Evolutionary conservation across 2,797 vertebrate species (phyloP), one percentile per base, ranked within the genome.

Genomic region (Anguilla anguilla): DNA sequence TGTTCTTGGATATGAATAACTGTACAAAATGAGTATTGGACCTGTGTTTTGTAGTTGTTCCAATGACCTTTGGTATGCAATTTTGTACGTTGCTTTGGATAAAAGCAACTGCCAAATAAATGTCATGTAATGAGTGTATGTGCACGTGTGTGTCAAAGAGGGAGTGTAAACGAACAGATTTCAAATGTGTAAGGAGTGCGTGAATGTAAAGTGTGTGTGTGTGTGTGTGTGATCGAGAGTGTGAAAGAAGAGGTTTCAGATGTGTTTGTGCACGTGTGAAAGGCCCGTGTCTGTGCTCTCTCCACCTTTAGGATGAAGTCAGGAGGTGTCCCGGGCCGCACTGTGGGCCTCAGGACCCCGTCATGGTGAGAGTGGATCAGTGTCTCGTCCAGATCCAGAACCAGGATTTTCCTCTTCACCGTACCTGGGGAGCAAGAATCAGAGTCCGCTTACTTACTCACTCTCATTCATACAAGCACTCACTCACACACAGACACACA

Each of bases 301-400:
- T 25, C 57, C 89, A 98, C 98, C 97, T 98, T 99, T 9, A 99
- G 96, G 90, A 98, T 98, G 92, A 99, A 99, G 92, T 99, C 98
- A 4, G 98, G 98, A 35, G 98, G 98, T 0, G 97, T 98, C 86
- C 98, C 98, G 0, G 98, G 97, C 90, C 97, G 95, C 89, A 98
- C 98, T 53, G 97, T 98, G 85, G 97, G 98, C 92, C 97, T 96
- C 87, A 98, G 93, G 86, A 98, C 97, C 7, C 98, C 97, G 28
- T 99, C 98, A 11, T 98, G 97, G 91, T 98, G 97, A 28, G 97
- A 98, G 91, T 99, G 98, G 91, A 98, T 99, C 89, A 99, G 93
- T 0, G 98, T 99, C 93, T 99, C 98, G 69, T 99, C 98, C 92
- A 99, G 94, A 92, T 99, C 98, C 92, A 99, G 92, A 88, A 99